Base-by-base conservation (phyloP, 2,797 vertebrate genomes). In the Glossophaga mutica region DNA sequence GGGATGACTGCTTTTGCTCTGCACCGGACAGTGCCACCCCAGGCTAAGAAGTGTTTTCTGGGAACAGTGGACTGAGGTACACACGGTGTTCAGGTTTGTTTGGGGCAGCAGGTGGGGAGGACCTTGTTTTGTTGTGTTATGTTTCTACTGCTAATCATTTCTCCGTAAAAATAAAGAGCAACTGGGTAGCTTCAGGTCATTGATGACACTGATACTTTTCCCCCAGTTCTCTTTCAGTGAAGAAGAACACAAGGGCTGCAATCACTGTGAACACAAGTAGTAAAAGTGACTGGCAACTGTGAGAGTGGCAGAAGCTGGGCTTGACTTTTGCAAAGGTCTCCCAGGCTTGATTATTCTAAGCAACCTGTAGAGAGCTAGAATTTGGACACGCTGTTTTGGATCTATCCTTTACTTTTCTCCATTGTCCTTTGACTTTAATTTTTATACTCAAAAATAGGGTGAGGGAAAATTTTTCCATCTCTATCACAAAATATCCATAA, bases 61-160 rank as follows among this genome's bases (percentile, higher is more conserved):
- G 42, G 57, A 84, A 46, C n/a, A 14, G 29, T 62, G 34, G 52
- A 55, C 65, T 77, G 62, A 96, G 86, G 90, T 55, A 67, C 26
- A 74, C 18, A 21, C 2, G 39, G n/a, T 37, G 22, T 70, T n/a
- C n/a, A 90, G 59, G 52, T 57, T 62, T 83, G 74, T 79, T 55
- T 57, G 15, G 29, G 50, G 52, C 5, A 39, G 73, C 32, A 74
- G 57, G 48, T 68, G 55, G 46, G 34, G 34, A 81, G 67, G 77
- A 83, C 21, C 26, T 55, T 46, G 11, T 42, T 42, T 77, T 76
- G 84, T 81, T 15, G 88, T n/a, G 34, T 71, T 26, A 29, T 10
- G 62, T 88, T 87, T 96, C 94, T 74, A 37, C 0, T 79, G 62
- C 62, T 42, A 67, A 95, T 46, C 19, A 59, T 78, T 92, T 90